These are phyloP conservation scores for Lepidonotus clava DNA, from an alignment of 2,888 invertebrate species.

Conservation along the genomic window DNA sequence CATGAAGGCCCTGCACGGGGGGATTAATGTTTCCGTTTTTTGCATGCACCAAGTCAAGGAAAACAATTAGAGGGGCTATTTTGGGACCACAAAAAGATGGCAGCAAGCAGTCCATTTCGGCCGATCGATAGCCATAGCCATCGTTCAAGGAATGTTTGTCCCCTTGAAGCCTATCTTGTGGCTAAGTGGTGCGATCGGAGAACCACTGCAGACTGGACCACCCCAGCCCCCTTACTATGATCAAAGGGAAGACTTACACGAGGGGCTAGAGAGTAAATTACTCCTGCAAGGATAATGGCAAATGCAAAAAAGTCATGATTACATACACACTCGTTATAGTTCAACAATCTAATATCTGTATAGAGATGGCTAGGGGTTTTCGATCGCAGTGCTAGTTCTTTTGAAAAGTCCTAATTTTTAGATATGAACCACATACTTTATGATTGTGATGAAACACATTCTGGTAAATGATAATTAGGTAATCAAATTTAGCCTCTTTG, in stretches of 20 bases:
- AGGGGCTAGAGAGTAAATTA: too few relatives aligned
- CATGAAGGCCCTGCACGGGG: background rate
- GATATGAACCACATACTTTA: background rate
- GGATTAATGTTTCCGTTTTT: conserved; percentile 23
- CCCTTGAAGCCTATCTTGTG: conserved; percentile 22
- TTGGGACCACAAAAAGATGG: background rate
- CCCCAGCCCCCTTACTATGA: background rate
- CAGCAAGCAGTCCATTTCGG: conserved; percentile 20
- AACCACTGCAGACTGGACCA: background rate
- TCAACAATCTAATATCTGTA: too few relatives aligned
- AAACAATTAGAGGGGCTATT: conserved; percentile 17
- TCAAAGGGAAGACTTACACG: too few relatives aligned
- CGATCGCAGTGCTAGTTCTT: too few relatives aligned
- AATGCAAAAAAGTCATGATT: background rate
- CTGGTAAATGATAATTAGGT: too few relatives aligned
- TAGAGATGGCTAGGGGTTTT: too few relatives aligned
- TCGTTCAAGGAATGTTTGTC: conserved; percentile 33
- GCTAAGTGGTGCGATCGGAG: conserved; percentile 30
- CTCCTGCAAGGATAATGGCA: background rate
- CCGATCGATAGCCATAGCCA: conserved; percentile 10
- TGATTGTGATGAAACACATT: background rate
- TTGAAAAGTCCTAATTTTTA: background rate
- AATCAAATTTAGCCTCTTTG: too few relatives aligned
- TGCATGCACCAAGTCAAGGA: conserved; percentile 14
- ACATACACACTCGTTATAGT: too few relatives aligned